Conservation (phyloP, 1,140 invertebrate species). For the Tetramorium alpestre region DNA sequence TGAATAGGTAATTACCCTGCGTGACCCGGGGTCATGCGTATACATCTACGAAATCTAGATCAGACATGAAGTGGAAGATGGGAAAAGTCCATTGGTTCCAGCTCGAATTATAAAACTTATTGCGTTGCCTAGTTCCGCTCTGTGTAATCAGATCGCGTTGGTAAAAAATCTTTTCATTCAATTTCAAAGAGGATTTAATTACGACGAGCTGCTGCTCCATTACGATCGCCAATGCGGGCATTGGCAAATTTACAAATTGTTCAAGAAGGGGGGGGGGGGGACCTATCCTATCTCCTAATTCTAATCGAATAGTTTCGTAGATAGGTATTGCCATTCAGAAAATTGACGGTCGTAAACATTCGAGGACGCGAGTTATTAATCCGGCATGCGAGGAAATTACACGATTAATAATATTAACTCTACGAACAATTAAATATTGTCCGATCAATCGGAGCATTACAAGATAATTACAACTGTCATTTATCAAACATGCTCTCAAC, state of each 20-base stretch:
- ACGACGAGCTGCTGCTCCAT: constrained; percentile 13
- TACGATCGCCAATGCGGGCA: constrained; percentile 42
- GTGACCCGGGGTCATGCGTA: constrained; percentile 80
- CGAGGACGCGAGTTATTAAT: constrained; percentile 51
- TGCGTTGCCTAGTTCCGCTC: constrained; percentile 37
- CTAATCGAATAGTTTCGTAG: constrained; percentile 55
- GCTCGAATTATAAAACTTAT: constrained; percentile 53
- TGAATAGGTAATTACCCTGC: constrained; percentile 82
- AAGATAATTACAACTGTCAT: constrained; percentile 3
- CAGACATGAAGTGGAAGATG: constrained; percentile 59
- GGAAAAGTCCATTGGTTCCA: constrained; percentile 5
- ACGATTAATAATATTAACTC: constrained; percentile 14
- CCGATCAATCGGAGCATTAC: constrained; percentile 3
- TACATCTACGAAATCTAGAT: constrained; percentile 68
- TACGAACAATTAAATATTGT: background rate
- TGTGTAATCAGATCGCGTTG: constrained; percentile 40
- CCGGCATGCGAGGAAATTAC: constrained; percentile 19
- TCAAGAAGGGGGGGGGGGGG: background rate
- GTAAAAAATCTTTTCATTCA: constrained; percentile 44
- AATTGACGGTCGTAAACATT: constrained; percentile 57
- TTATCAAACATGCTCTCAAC: background rate
- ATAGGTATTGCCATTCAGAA: constrained; percentile 59
- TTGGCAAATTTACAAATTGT: constrained; percentile 50
- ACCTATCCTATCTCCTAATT: constrained; percentile 45
- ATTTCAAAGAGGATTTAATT: constrained; percentile 31